Evolutionary conservation across 92 coral and sea anemone genomes (phyloP).

Genomic region (Bergia sp.): DNA sequence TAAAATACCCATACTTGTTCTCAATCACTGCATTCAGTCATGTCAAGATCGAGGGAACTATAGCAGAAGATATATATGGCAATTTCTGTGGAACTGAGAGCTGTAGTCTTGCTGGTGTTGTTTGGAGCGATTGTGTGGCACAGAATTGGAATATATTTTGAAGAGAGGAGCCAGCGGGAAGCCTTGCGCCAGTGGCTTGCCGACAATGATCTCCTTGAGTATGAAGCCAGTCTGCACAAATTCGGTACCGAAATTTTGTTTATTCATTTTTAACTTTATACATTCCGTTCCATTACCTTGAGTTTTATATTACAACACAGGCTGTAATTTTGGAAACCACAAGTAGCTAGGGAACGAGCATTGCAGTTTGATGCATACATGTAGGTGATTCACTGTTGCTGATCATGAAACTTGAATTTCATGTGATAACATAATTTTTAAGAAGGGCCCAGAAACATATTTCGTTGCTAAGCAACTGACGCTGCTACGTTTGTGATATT

Average conservation of each 20-base stretch:
- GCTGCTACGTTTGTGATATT: no score
- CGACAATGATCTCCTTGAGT: slow-evolving; percentile 69
- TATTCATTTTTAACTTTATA: no score
- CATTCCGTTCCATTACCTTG: no score
- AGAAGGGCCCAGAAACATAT: no score
- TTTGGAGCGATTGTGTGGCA: slow-evolving; percentile 66
- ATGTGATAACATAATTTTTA: no score
- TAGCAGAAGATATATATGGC: neutral
- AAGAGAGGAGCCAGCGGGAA: slow-evolving; percentile 56
- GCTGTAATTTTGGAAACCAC: neutral
- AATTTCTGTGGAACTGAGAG: slow-evolving; percentile 26
- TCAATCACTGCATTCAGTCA: no score
- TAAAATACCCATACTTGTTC: neutral
- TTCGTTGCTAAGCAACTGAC: no score
- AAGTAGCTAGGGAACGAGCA: no score
- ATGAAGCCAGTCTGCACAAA: slow-evolving; percentile 62
- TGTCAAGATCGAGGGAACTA: neutral
- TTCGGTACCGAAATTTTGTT: slow-evolving; percentile 56
- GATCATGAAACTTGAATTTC: no score
- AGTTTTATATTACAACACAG: neutral
- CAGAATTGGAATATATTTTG: slow-evolving; percentile 62
- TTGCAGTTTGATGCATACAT: no score
- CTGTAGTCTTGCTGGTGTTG: slow-evolving; percentile 46
- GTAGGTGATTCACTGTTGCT: no score
- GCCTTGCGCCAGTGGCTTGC: slow-evolving; percentile 70